These are phyloP conservation scores for Acleris cristana DNA, from an alignment of 2,888 invertebrate species.

Conservation along the genomic window DNA sequence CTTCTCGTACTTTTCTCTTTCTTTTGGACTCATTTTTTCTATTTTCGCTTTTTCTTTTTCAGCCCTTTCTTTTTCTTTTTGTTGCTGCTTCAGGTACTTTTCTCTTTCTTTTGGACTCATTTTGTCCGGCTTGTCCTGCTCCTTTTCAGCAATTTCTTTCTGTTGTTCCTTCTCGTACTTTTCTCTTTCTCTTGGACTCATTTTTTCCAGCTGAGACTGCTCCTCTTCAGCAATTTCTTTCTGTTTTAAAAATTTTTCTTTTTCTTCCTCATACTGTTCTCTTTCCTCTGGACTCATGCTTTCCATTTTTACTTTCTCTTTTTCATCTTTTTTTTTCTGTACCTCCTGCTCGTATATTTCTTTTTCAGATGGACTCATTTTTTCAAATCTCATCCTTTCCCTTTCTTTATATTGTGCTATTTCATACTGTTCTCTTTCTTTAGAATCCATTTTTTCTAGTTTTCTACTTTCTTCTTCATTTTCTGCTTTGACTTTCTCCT, in stretches of 20 bases:
- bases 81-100: no score
- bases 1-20: no score
- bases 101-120: constrained; percentile 22
- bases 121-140: constrained; percentile 1
- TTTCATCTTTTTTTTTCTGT: not conserved
- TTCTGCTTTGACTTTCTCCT: not conserved
- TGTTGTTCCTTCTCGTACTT: not conserved
- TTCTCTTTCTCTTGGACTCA: no score
- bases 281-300: constrained; percentile 18
- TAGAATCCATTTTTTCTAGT: not conserved
- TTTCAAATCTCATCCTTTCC: no score
- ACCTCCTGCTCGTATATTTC: not conserved
- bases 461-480: not conserved
- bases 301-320: not conserved
- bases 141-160: not conserved
- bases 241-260: no score
- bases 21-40: no score
- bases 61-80: no score
- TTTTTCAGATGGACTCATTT: not conserved
- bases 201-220: no score
- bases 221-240: no score
- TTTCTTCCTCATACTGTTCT: not conserved
- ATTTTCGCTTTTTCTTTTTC: no score
- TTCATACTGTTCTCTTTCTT: no score
- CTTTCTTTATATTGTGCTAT: no score